phyloP scores from a whole-genome alignment of 2,113 vertebrate genomes.

The Gnathonemus echidnorhynchus region DNA sequence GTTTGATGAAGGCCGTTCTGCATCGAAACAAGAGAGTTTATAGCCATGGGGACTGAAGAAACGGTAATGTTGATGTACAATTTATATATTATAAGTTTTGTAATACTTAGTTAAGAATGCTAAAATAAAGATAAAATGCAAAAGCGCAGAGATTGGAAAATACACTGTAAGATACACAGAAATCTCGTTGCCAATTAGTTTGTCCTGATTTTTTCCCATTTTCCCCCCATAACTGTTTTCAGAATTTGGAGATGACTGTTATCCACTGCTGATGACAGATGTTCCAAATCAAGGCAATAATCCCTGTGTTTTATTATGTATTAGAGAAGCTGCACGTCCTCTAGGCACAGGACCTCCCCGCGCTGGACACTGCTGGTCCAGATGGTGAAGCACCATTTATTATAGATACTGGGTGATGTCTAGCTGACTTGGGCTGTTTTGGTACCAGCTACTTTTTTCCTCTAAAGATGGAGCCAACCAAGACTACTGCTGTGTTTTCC shows the following conservation, averaged over 20 bases:
- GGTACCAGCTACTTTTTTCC: not conserved
- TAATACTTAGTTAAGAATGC: constrained; percentile 25
- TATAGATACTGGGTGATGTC: not conserved
- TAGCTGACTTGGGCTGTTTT: not conserved
- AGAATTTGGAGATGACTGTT: constrained; percentile 26
- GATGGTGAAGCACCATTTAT: constrained; percentile 3
- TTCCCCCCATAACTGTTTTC: constrained; percentile 5
- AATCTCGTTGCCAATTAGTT: constrained; percentile 46
- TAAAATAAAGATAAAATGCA: constrained; percentile 29
- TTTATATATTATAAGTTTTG: constrained; percentile 25
- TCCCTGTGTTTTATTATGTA: not conserved
- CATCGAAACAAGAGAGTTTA: not conserved
- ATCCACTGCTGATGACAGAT: not conserved
- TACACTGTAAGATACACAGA: constrained; percentile 42
- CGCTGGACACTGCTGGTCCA: not conserved
- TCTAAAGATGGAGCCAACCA: not conserved
- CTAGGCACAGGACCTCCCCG: not conserved
- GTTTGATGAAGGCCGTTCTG: not conserved
- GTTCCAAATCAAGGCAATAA: not conserved
- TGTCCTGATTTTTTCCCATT: constrained; percentile 15
- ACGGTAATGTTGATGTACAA: not conserved
- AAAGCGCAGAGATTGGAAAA: constrained; percentile 35
- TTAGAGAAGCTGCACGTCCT: not conserved
- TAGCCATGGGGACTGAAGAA: not conserved
- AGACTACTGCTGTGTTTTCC: not conserved